Percentiles rank a stretch among this genome's conserved stretches.
Conservation (phyloP, 2,113 vertebrate genomes). For the Sialia sialis region DNA sequence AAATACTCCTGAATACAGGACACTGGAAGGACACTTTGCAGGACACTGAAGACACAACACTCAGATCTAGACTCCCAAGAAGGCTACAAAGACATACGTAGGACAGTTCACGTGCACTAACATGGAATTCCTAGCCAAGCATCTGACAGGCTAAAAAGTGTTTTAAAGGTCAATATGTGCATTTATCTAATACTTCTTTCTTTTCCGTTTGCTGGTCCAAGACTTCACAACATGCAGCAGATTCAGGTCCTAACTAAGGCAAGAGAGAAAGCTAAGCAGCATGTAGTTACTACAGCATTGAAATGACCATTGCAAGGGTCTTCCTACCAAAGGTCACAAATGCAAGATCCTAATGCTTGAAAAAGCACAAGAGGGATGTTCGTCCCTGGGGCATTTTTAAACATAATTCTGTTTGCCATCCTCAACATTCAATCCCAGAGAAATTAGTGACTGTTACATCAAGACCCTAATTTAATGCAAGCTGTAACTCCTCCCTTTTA, state of each 20-base stretch:
- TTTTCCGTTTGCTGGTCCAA: not conserved
- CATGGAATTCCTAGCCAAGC: not conserved
- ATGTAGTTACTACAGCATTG: not conserved
- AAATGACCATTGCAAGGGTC: not conserved
- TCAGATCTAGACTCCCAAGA: not conserved
- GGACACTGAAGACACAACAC: not conserved
- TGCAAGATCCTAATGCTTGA: not conserved
- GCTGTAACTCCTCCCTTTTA: not conserved
- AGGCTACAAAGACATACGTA: not conserved
- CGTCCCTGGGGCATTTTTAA: not conserved
- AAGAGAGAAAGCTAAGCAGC: not conserved
- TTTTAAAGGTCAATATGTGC: not conserved
- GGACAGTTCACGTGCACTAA: not conserved
- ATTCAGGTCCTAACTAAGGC: not conserved
- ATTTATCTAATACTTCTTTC: not conserved
- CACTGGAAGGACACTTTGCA: too few relatives aligned
- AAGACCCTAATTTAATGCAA: not conserved
- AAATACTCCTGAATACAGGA: not conserved
- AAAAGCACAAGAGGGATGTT: not conserved
- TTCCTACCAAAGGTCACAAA: not conserved
- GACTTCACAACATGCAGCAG: not conserved
- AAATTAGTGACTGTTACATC: not conserved
- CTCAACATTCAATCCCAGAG: not conserved
- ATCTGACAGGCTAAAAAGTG: not conserved
- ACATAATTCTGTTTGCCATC: not conserved